A percentile compares a stretch with the other conserved stretches of the same genome.
phyloP scores from a whole-genome alignment of 2,113 vertebrate genomes.

The Pangasianodon gigas region DNA sequence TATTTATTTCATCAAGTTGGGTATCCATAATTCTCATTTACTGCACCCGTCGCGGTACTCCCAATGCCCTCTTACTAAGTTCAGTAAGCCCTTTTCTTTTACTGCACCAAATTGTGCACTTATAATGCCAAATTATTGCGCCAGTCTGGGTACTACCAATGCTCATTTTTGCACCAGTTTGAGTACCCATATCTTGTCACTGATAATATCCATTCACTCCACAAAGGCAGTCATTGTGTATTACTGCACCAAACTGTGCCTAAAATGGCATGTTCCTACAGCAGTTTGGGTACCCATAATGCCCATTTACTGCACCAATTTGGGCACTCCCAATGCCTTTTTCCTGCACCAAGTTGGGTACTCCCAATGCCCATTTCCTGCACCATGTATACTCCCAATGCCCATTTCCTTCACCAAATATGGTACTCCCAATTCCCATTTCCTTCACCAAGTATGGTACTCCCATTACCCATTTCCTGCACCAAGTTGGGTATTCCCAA shows the following conservation, averaged over 20 bases:
- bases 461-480: background rate
- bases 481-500: background rate
- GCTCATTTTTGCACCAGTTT: background rate
- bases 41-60: background rate
- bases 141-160: background rate
- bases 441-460: background rate
- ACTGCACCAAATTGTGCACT: background rate
- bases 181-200: too few relatives aligned
- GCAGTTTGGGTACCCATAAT: background rate
- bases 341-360: background rate
- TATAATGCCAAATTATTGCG: background rate
- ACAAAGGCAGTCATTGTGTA: too few relatives aligned
- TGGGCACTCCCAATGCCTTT: background rate
- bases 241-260: too few relatives aligned
- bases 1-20: background rate
- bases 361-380: background rate
- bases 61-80: background rate
- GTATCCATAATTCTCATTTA: background rate
- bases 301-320: background rate
- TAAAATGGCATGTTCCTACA: too few relatives aligned
- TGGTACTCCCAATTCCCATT: background rate
- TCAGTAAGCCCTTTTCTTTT: background rate
- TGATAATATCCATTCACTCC: too few relatives aligned
- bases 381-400: too few relatives aligned
- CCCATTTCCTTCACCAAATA: background rate